Evolutionary conservation across 2,888 invertebrate genomes (phyloP).

Genomic region (Lingula anatina): DNA sequence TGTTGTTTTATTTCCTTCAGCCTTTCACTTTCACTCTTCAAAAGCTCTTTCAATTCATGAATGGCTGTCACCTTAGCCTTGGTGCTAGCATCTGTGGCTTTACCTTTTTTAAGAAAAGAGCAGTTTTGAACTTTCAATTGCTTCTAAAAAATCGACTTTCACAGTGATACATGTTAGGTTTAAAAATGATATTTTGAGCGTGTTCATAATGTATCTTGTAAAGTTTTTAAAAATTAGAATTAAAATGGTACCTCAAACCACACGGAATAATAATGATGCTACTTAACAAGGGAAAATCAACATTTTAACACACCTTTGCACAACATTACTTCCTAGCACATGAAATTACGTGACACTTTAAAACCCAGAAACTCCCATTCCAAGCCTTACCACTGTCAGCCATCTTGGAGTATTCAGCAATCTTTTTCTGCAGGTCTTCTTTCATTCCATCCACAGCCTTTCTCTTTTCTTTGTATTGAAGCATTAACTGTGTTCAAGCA

Average conservation of each 20-base stretch:
- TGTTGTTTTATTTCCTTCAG: constrained; percentile 33
- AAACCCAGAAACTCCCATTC: too few species aligned
- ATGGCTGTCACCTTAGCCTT: constrained; percentile 38
- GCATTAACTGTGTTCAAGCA: constrained; percentile 19
- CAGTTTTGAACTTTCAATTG: constrained; percentile 7
- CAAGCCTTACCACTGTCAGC: constrained; percentile 39
- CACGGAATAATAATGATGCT: too few species aligned
- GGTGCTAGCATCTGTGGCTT: constrained; percentile 33
- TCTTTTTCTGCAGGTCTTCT: constrained; percentile 37
- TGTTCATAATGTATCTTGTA: too few species aligned
- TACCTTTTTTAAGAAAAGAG: constrained; percentile 9
- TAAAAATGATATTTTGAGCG: too few species aligned
- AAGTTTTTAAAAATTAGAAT: too few species aligned
- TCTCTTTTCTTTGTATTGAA: constrained; percentile 37
- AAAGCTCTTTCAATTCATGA: constrained; percentile 39
- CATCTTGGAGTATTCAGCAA: constrained; percentile 41
- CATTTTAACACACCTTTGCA: too few species aligned
- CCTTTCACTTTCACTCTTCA: constrained; percentile 36
- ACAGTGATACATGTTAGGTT: too few species aligned
- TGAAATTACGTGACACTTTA: too few species aligned
- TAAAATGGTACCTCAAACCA: too few species aligned
- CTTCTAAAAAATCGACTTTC: not conserved
- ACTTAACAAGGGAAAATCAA: too few species aligned
- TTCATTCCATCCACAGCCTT: constrained; percentile 33
- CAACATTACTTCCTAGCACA: too few species aligned